These are phyloP conservation scores for Eurystomus glaucurus DNA, from an alignment of 2,797 vertebrate genomes.

Conservation along the genomic window DNA sequence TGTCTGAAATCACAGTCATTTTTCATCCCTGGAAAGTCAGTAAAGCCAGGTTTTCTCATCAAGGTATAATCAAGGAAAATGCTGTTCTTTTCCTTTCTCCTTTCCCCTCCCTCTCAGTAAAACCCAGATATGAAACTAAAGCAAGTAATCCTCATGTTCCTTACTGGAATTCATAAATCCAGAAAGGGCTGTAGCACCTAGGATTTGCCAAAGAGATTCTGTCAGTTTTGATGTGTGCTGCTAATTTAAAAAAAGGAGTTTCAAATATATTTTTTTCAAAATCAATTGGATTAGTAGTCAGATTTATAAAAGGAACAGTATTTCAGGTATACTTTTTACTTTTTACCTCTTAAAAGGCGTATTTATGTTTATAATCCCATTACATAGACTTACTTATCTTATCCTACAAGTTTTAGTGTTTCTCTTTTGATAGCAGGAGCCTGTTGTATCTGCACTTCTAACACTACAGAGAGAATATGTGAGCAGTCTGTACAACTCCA, in stretches of 20 bases:
- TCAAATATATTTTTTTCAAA: neutral
- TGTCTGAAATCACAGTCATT: neutral
- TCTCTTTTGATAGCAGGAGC: conserved; percentile 30
- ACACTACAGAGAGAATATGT: conserved; percentile 48
- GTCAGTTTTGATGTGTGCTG: neutral
- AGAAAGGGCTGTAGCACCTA: neutral
- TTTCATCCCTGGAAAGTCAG: conserved; percentile 31
- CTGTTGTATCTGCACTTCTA: conserved; percentile 1
- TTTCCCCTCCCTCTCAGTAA: conserved; percentile 1
- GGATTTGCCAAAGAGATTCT: neutral
- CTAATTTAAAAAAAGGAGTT: neutral
- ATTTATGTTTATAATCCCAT: conserved; percentile 52
- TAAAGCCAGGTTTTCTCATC: conserved; percentile 29
- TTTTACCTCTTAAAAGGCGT: neutral
- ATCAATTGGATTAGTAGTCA: neutral
- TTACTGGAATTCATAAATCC: neutral
- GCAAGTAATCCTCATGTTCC: neutral
- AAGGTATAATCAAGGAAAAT: neutral
- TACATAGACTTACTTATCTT: neutral
- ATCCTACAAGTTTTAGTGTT: neutral
- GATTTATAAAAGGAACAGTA: neutral
- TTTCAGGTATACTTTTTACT: neutral
- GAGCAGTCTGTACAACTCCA: conserved; percentile 21
- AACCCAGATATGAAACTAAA: conserved; percentile 7
- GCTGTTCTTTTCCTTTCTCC: neutral